Evolutionary conservation across 2,888 invertebrate genomes (phyloP).

Genomic region (Chrysopilus asiliformis): DNA sequence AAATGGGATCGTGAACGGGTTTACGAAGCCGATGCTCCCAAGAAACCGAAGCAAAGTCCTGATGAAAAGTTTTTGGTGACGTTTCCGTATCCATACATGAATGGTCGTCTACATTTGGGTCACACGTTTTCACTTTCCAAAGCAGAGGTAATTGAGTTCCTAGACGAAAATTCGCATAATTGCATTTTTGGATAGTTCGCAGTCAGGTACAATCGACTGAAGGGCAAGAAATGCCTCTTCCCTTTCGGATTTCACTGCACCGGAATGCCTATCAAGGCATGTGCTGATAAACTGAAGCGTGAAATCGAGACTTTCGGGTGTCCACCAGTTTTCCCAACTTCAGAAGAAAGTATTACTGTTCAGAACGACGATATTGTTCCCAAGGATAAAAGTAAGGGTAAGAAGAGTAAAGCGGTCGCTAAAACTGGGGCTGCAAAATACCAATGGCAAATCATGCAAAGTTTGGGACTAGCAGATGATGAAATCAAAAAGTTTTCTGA

Average conservation of each 20-base stretch:
- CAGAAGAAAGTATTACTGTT: conserved; percentile 37
- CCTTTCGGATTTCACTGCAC: conserved; percentile 99
- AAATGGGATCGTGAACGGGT: conserved; percentile 71
- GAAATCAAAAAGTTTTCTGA: conserved; percentile 89
- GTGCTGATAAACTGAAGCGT: conserved; percentile 90
- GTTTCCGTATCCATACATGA: conserved; percentile 99
- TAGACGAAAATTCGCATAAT: background rate
- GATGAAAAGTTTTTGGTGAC: conserved; percentile 83
- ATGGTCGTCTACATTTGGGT: conserved; percentile 93
- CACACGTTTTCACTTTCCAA: conserved; percentile 96
- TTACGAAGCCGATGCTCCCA: conserved; percentile 73
- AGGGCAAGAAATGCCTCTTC: conserved; percentile 82
- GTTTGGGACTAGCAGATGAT: conserved; percentile 76
- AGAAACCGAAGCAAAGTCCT: conserved; percentile 39
- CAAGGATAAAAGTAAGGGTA: conserved; percentile 83
- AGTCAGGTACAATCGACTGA: conserved; percentile 77
- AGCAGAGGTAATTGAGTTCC: conserved; percentile 59
- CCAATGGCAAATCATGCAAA: conserved; percentile 98
- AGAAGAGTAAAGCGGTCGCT: conserved; percentile 91
- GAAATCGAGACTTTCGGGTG: conserved; percentile 87
- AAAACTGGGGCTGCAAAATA: conserved; percentile 81
- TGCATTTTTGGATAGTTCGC: conserved; percentile 54
- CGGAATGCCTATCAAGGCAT: conserved; percentile 99
- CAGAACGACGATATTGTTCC: conserved; percentile 47
- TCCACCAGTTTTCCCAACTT: conserved; percentile 79